These are phyloP conservation scores for Odontophorus gujanensis DNA, from an alignment of 2,113 vertebrate genomes.

Conservation along the genomic window DNA sequence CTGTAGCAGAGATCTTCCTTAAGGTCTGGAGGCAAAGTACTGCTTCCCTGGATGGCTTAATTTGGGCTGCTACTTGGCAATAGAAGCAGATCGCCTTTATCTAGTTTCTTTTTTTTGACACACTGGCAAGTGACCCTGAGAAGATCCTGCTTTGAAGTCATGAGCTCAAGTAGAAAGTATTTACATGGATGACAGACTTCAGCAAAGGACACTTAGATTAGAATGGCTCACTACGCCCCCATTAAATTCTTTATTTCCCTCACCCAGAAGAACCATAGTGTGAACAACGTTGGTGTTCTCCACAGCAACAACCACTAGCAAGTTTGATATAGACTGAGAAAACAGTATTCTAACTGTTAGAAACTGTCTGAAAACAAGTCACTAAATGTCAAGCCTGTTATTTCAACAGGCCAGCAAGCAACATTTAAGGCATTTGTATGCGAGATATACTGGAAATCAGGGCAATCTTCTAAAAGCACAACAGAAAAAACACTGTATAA, in stretches of 20 bases:
- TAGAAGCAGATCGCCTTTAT: not conserved
- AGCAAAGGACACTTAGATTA: not conserved
- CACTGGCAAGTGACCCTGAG: not conserved
- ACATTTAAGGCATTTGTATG: rapidly evolving
- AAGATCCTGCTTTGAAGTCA: not conserved
- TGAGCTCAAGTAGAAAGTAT: not conserved
- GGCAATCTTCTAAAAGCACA: not conserved
- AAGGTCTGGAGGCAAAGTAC: not conserved
- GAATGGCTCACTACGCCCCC: not conserved
- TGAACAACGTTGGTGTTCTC: not conserved
- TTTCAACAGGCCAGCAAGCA: not conserved
- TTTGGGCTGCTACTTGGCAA: not conserved
- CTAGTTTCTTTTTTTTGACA: not conserved
- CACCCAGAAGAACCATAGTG: not conserved
- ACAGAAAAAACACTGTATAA: not conserved
- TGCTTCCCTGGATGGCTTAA: not conserved
- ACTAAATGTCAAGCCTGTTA: not conserved
- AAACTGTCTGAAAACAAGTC: not conserved
- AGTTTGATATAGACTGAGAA: rapidly evolving
- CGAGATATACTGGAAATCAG: not conserved
- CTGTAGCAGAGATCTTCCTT: not conserved
- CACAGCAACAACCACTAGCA: not conserved
- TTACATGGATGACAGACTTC: not conserved
- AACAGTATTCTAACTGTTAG: not conserved
- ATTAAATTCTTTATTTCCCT: not conserved